These are phyloP conservation scores for Thinocorus orbignyianus DNA, from an alignment of 2,113 vertebrate species.

Conservation along the genomic window DNA sequence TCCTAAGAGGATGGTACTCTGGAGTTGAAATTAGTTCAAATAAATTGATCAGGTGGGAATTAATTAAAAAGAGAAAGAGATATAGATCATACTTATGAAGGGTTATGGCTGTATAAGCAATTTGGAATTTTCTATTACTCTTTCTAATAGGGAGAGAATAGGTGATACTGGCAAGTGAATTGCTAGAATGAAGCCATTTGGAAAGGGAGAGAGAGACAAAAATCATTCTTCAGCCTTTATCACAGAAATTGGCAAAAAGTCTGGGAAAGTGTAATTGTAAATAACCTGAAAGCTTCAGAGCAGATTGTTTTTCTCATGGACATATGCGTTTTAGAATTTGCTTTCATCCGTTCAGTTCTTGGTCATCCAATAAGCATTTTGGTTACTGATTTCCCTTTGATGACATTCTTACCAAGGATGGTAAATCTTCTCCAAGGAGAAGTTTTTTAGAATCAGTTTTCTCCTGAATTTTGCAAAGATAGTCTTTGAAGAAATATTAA, in stretches of 20 bases:
- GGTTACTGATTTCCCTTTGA: not conserved
- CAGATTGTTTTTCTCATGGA: not conserved
- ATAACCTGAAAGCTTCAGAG: not conserved
- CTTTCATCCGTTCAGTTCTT: not conserved
- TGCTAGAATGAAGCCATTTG: not conserved
- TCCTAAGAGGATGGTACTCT: not conserved
- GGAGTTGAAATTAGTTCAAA: constrained; percentile 6
- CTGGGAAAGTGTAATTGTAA: not conserved
- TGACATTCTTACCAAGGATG: not conserved
- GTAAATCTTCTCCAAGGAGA: not conserved
- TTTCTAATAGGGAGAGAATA: not conserved
- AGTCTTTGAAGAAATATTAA: not conserved
- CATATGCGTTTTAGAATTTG: not conserved
- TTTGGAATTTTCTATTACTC: not conserved
- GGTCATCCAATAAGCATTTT: not conserved
- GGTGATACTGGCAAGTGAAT: not conserved
- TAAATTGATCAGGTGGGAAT: not conserved
- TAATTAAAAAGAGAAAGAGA: not conserved
- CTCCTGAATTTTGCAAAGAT: not conserved
- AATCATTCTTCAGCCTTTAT: not conserved
- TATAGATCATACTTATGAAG: not conserved
- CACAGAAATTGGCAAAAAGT: not conserved
- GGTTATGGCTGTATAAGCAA: not conserved
- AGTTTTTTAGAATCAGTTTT: not conserved
- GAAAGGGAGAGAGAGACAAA: not conserved